These are phyloP conservation scores for Spheniscus mendiculus DNA, from an alignment of 2,113 vertebrate genomes.

Conservation along the genomic window DNA sequence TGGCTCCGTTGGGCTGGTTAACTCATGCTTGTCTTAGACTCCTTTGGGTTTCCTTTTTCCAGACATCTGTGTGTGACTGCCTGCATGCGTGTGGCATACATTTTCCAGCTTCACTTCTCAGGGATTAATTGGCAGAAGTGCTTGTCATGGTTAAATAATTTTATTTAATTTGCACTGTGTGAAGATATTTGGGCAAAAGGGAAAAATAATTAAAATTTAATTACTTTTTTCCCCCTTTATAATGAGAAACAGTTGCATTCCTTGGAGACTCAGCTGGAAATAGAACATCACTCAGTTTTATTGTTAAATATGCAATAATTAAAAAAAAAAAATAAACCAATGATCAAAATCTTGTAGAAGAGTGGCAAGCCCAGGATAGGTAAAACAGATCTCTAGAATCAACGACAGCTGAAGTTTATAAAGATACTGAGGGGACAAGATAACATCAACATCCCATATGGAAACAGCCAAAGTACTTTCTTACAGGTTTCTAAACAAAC, in stretches of 20 bases:
- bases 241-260: slow-evolving; percentile 55
- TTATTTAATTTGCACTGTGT: slow-evolving; percentile 42
- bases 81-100: not conserved
- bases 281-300: slow-evolving; percentile 24
- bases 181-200: slow-evolving; percentile 58
- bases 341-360: slow-evolving; percentile 9
- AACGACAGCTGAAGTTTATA: not conserved
- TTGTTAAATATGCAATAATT: slow-evolving; percentile 27
- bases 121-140: slow-evolving; percentile 43
- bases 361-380: not conserved
- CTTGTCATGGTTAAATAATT: slow-evolving; percentile 56
- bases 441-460: not conserved
- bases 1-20: not conserved
- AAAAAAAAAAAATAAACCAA: not conserved
- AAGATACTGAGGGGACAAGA: not conserved
- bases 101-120: slow-evolving; percentile 31
- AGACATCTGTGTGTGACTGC: not conserved
- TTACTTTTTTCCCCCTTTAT: not conserved
- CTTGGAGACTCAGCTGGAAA: slow-evolving; percentile 29
- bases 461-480: not conserved
- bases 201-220: slow-evolving; percentile 71
- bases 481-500: not conserved
- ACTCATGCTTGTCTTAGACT: slow-evolving; percentile 13
- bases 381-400: not conserved
- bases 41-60: slow-evolving; percentile 15